Conservation (phyloP, 2,888 invertebrate species). For the Eudasyphora cyanicolor region DNA sequence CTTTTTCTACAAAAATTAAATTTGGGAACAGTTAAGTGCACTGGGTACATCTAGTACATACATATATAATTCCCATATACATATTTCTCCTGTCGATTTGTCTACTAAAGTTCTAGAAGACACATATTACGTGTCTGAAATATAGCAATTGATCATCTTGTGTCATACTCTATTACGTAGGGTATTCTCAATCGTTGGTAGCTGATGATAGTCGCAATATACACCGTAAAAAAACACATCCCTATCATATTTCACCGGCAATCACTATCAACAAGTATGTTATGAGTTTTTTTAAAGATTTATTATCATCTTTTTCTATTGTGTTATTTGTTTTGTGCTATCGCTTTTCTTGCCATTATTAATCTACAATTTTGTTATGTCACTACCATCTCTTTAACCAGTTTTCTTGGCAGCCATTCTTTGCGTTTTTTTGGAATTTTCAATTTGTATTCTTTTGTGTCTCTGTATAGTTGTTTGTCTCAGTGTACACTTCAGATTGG, state of each 20-base stretch:
- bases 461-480: conserved; percentile 9
- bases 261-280: neutral
- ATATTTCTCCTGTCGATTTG: too few relatives aligned
- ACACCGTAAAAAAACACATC: conserved; percentile 34
- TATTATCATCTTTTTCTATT: neutral
- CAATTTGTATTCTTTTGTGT: neutral
- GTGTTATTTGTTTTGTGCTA: neutral
- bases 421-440: neutral
- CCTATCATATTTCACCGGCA: neutral
- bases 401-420: neutral
- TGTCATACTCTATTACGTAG: too few relatives aligned
- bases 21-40: too few relatives aligned
- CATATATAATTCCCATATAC: too few relatives aligned
- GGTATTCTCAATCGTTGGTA: too few relatives aligned
- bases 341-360: neutral
- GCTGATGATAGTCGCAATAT: neutral
- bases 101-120: too few relatives aligned
- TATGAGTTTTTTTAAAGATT: neutral
- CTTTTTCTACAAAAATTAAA: too few relatives aligned
- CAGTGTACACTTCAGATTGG: conserved; percentile 49
- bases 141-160: too few relatives aligned
- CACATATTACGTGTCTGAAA: too few relatives aligned
- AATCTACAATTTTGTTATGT: conserved; percentile 13
- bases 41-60: too few relatives aligned
- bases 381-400: conserved; percentile 7